These are phyloP conservation scores for Felis catus DNA, from an alignment of 2,113 vertebrate genomes.

Conservation along the genomic window F.catus_Fca126_mat1.0 CM031417.1:37501001-37501500, in stretches of 20 bases:
- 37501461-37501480: conserved; percentile 95
- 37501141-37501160: conserved; percentile 82
- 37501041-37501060: conserved; percentile 93
- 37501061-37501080: conserved; percentile 96
- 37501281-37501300: conserved; percentile 62
- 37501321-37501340: conserved; percentile 70
- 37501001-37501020: conserved; percentile 92
- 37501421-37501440: conserved; percentile 89
- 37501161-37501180: conserved; percentile 83
- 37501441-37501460: conserved; percentile 94
- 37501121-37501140: conserved; percentile 69
- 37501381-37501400: conserved; percentile 99
- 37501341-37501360: conserved; percentile 83
- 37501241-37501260: conserved; percentile 77
- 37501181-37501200: conserved; percentile 85
- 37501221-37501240: conserved; percentile 82
- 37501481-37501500: conserved; percentile 93
- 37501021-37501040: conserved; percentile 95
- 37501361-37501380: conserved; percentile 94
- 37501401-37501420: conserved; percentile 97
- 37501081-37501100: conserved; percentile 96
- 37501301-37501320: conserved; percentile 59
- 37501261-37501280: conserved; percentile 74
- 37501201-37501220: conserved; percentile 81
- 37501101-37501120: conserved; percentile 82